Evolutionary conservation across 2,113 vertebrate genomes (phyloP).

Genomic region (Oreochromis niloticus): DNA sequence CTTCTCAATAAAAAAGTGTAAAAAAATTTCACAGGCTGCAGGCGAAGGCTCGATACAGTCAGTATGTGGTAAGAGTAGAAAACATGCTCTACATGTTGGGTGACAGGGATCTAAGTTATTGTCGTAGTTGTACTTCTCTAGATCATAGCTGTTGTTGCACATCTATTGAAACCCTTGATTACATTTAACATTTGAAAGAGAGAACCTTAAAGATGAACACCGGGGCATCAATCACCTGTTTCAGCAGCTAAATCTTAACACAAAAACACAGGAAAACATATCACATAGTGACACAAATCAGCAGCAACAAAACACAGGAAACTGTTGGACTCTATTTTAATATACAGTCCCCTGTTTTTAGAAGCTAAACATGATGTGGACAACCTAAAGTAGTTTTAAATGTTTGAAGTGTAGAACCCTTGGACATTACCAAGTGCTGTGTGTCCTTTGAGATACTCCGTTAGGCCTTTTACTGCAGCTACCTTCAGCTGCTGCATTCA

Average conservation of each 20-base stretch:
- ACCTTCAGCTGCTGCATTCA: neutral
- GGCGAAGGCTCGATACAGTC: neutral
- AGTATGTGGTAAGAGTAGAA: neutral
- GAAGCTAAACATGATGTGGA: neutral
- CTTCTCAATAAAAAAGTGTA: neutral
- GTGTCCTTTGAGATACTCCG: neutral
- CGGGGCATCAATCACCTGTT: neutral
- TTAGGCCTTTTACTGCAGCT: neutral
- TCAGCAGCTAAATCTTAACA: neutral
- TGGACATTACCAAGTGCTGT: neutral
- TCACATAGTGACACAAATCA: neutral
- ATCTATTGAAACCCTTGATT: neutral
- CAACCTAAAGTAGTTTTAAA: neutral
- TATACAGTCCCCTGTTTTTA: neutral
- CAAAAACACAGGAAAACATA: neutral
- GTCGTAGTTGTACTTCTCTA: neutral
- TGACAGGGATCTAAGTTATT: neutral
- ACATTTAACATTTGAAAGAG: neutral
- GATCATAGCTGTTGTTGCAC: neutral
- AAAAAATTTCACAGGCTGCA: neutral
- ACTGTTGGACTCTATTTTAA: neutral
- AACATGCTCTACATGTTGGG: neutral
- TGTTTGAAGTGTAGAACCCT: neutral
- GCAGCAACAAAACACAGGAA: neutral
- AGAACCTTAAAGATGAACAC: neutral